A percentile compares a stretch with the other conserved stretches of the same genome.
Evolutionary conservation across 2,888 invertebrate species (phyloP).

Genomic region (Andrena flavipes): DNA sequence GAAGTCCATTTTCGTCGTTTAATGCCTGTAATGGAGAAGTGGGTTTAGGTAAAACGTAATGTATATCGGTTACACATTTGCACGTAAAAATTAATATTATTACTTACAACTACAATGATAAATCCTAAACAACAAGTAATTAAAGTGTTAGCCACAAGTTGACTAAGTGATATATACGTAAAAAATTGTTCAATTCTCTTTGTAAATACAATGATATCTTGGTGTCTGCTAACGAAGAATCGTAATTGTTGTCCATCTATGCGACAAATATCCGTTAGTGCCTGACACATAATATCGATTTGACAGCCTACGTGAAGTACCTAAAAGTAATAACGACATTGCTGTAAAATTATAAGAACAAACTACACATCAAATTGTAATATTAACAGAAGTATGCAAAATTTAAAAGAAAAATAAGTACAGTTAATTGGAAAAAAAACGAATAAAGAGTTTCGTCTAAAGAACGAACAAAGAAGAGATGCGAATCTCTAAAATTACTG

Average conservation of each 20-base stretch:
- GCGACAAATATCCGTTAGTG: not conserved
- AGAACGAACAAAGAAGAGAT: too few species aligned
- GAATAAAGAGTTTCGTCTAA: too few species aligned
- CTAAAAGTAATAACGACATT: conserved; percentile 32
- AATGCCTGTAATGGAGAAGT: conserved; percentile 38
- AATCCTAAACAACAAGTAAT: conserved; percentile 52
- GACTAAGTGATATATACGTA: conserved; percentile 55
- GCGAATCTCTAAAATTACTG: too few species aligned
- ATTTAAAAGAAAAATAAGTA: not conserved
- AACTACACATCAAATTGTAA: not conserved
- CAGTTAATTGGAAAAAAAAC: too few species aligned
- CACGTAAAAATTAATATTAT: too few species aligned
- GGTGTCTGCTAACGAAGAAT: conserved; percentile 46
- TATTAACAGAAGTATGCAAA: not conserved
- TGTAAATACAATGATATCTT: conserved; percentile 48
- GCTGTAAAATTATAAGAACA: not conserved
- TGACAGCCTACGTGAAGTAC: conserved; percentile 53
- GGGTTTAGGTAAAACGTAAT: not conserved
- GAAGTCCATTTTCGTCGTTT: not conserved
- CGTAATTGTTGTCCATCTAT: conserved; percentile 3
- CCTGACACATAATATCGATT: conserved; percentile 57
- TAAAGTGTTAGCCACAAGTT: conserved; percentile 47
- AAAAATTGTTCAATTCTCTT: conserved; percentile 49
- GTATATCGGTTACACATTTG: too few species aligned
- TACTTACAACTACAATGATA: conserved; percentile 59